phyloP scores from a whole-genome alignment of 2,797 vertebrate species.

The Sebastiscus albofasciatus region DNA sequence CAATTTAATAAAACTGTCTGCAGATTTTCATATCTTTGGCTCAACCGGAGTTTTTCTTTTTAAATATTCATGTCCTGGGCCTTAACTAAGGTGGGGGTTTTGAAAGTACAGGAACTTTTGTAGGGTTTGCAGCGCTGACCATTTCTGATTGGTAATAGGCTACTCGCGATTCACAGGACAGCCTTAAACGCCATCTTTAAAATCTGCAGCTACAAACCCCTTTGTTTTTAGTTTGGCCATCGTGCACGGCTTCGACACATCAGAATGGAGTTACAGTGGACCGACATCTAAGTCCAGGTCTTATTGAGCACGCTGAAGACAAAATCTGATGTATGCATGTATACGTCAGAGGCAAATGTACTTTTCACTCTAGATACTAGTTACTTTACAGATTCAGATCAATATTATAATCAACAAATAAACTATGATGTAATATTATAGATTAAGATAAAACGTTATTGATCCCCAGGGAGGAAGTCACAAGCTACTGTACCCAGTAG shows the following conservation, averaged over 20 bases:
- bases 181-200: too few relatives aligned
- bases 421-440: not conserved
- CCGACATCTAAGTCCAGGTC: too few relatives aligned
- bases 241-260: too few relatives aligned
- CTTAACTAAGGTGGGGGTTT: not conserved
- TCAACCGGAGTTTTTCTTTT: not conserved
- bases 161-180: too few relatives aligned
- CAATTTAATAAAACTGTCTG: conserved; percentile 96
- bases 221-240: too few relatives aligned
- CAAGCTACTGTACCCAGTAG: not conserved
- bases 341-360: not conserved
- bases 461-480: not conserved
- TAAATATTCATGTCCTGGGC: not conserved
- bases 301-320: too few relatives aligned
- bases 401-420: not conserved
- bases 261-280: too few relatives aligned
- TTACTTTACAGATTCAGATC: not conserved
- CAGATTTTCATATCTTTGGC: conserved; percentile 84
- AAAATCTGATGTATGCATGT: too few relatives aligned
- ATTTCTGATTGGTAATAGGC: too few relatives aligned
- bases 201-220: too few relatives aligned
- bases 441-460: not conserved
- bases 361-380: not conserved
- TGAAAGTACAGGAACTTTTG: too few relatives aligned
- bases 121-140: too few relatives aligned